phyloP scores from a whole-genome alignment of 2,113 vertebrate species.

The Oophaga pumilio region DNA sequence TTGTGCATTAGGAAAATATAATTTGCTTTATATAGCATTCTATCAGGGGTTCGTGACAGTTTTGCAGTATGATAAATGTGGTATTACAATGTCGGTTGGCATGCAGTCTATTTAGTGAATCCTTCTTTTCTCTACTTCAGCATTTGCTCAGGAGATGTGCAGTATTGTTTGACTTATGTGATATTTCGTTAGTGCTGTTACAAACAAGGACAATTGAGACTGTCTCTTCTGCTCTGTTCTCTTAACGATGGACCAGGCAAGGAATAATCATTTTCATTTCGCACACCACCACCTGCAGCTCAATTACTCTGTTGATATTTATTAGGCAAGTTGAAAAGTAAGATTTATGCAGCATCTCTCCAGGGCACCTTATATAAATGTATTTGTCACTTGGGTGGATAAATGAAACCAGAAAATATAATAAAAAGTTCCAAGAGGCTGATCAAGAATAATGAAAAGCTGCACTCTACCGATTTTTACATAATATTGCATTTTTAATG shows the following conservation, averaged over 20 bases:
- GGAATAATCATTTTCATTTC: constrained; percentile 33
- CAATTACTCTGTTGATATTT: constrained; percentile 38
- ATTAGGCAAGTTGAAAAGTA: constrained; percentile 27
- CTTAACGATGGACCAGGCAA: background rate
- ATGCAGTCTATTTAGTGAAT: constrained; percentile 31
- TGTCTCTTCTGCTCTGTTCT: constrained; percentile 8
- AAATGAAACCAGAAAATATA: constrained; percentile 9
- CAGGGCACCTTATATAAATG: constrained; percentile 8
- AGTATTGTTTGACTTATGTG: constrained; percentile 36
- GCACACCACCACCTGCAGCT: constrained; percentile 17
- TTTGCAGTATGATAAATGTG: constrained; percentile 36
- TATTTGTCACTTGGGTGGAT: constrained; percentile 24
- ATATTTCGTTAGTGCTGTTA: constrained; percentile 45
- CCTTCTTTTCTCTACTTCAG: constrained; percentile 24
- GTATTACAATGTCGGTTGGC: constrained; percentile 26
- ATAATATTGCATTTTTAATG: background rate
- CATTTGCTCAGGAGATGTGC: constrained; percentile 27
- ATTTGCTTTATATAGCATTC: constrained; percentile 24
- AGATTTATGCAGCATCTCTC: constrained; percentile 20
- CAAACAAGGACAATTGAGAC: constrained; percentile 31
- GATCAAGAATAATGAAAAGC: background rate
- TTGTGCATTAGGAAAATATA: constrained; percentile 30
- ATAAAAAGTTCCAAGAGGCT: constrained; percentile 1
- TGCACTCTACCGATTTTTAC: background rate
- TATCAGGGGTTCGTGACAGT: constrained; percentile 17